Conservation (phyloP, 2,888 invertebrate species). For the Dynastes grantii region DNA sequence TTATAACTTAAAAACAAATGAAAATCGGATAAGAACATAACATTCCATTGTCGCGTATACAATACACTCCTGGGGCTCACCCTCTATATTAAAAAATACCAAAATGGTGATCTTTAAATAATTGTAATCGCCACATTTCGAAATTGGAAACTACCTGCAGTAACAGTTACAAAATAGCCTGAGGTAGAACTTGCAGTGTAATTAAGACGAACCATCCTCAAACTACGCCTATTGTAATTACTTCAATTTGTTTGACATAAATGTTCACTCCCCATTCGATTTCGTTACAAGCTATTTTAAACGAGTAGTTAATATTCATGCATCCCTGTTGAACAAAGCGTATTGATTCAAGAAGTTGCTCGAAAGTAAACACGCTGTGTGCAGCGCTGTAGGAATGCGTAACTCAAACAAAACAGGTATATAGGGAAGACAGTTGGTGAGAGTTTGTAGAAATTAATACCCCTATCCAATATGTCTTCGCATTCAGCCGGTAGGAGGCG, state of each 20-base stretch:
- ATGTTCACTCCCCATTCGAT: not conserved
- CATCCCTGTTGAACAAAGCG: constrained; percentile 22
- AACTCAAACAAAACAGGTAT: constrained; percentile 46
- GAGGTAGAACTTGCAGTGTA: not conserved
- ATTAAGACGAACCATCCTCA: not conserved
- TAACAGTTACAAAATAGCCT: not conserved
- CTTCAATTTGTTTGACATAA: not conserved
- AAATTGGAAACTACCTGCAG: too few relatives aligned
- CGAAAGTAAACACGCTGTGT: constrained; percentile 37
- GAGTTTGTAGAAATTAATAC: constrained; percentile 47
- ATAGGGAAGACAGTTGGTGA: constrained; percentile 39
- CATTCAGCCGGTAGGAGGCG: constrained; percentile 3
- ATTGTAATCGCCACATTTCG: too few relatives aligned
- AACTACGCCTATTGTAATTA: not conserved
- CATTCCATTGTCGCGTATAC: too few relatives aligned
- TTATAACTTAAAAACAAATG: too few relatives aligned
- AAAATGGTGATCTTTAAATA: too few relatives aligned
- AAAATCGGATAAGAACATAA: too few relatives aligned
- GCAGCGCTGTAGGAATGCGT: constrained; percentile 41
- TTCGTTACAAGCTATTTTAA: constrained; percentile 18
- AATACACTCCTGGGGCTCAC: too few relatives aligned
- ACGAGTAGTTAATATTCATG: constrained; percentile 33
- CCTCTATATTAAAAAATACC: too few relatives aligned
- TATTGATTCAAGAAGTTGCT: constrained; percentile 41
- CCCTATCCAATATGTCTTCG: constrained; percentile 39